Percentiles rank a stretch among this genome's conserved stretches.
phyloP scores from a whole-genome alignment of 35 echinoderm and acorn worm genomes.

The Amphiura filiformis region DNA sequence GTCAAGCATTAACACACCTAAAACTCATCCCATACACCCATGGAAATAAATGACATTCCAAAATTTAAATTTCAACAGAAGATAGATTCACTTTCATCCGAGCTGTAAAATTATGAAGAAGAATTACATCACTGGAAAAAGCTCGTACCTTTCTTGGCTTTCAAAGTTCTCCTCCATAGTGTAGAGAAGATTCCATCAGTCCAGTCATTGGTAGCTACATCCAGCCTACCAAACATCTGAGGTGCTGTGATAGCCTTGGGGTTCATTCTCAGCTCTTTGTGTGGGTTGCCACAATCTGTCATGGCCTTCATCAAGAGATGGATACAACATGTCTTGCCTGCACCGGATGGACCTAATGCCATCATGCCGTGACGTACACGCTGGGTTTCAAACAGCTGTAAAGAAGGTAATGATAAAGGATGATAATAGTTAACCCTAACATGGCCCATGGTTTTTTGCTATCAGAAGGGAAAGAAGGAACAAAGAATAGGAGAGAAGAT shows the following conservation, averaged over 20 bases:
- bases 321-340: slow-evolving; percentile 97
- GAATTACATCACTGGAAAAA: too few relatives aligned
- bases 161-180: slow-evolving; percentile 85
- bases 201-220: slow-evolving; percentile 98
- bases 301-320: slow-evolving; percentile 97
- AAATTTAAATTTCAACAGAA: too few relatives aligned
- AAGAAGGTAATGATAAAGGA: background rate
- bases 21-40: too few relatives aligned
- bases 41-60: too few relatives aligned
- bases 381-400: slow-evolving; percentile 90
- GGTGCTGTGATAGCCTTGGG: slow-evolving; percentile 95
- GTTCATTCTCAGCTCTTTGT: slow-evolving; percentile 98
- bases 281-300: slow-evolving; percentile 81
- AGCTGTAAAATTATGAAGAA: too few relatives aligned
- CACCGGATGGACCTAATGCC: slow-evolving; percentile 83
- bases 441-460: background rate
- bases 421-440: background rate
- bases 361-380: slow-evolving; percentile 96
- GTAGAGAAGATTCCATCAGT: slow-evolving; percentile 98
- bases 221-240: slow-evolving; percentile 94
- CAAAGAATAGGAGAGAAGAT: background rate
- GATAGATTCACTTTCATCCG: too few relatives aligned
- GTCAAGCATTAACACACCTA: too few relatives aligned
- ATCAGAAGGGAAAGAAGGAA: background rate
- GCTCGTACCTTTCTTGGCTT: slow-evolving; percentile 89